Conservation (phyloP, 2,113 vertebrate genomes). For the Pipra filicauda region DNA sequence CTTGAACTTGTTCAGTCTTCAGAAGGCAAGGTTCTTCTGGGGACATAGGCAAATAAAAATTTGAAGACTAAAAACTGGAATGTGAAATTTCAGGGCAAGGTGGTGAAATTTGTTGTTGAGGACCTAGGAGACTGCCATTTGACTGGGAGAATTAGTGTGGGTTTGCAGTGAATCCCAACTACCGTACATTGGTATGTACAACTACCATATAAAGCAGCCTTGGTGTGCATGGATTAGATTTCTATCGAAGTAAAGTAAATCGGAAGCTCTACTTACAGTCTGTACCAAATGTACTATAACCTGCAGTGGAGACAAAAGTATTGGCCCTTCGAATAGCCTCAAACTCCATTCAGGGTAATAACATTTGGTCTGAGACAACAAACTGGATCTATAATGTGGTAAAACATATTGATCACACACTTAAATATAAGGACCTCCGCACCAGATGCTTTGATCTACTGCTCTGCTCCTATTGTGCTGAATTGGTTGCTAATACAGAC, state of each 20-base stretch:
- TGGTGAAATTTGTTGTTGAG: neutral
- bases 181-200: neutral
- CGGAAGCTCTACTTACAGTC: neutral
- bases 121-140: neutral
- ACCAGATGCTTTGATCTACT: neutral
- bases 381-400: neutral
- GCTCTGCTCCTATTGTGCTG: neutral
- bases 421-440: neutral
- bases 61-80: neutral
- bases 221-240: neutral
- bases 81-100: neutral
- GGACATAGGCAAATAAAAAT: neutral
- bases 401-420: neutral
- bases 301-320: neutral
- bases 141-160: neutral
- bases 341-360: neutral
- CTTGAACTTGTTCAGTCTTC: neutral
- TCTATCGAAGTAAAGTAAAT: neutral
- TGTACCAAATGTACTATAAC: neutral
- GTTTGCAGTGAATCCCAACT: neutral
- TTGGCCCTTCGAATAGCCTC: neutral
- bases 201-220: neutral
- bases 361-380: neutral
- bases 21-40: neutral
- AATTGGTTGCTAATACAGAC: neutral